These are phyloP conservation scores for Xiphophorus maculatus DNA, from an alignment of 2,113 vertebrate genomes.

Conservation along the genomic window DNA sequence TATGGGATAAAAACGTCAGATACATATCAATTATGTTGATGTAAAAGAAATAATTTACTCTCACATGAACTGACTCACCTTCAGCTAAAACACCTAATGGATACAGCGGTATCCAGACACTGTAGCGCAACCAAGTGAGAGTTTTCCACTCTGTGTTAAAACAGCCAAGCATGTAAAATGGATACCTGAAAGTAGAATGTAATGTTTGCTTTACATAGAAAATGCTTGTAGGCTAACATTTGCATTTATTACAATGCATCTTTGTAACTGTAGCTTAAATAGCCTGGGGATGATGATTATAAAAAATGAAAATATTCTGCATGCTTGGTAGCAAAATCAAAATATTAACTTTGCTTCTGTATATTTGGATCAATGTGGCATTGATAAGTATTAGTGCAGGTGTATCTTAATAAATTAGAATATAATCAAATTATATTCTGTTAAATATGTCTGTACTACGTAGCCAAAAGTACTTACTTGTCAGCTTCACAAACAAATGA, in stretches of 20 bases:
- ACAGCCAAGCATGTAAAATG: conserved; percentile 94
- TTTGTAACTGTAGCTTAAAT: not conserved
- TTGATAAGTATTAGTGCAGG: too few relatives aligned
- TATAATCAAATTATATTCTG: too few relatives aligned
- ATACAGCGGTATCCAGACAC: conserved; percentile 92
- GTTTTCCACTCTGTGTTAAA: conserved; percentile 91
- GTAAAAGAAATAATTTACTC: not conserved
- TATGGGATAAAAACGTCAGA: conserved; percentile 23
- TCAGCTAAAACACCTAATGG: conserved; percentile 91
- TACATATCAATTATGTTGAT: not conserved
- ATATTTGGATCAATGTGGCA: too few relatives aligned
- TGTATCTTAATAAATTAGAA: too few relatives aligned
- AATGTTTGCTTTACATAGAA: not conserved
- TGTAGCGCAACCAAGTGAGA: conserved; percentile 95
- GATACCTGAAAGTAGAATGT: conserved; percentile 83
- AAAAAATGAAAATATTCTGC: not conserved
- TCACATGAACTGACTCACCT: conserved; percentile 78
- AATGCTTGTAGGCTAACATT: not conserved
- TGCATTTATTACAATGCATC: not conserved
- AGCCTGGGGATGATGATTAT: not conserved
- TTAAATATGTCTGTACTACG: too few relatives aligned
- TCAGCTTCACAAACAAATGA: too few relatives aligned
- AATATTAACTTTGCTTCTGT: too few relatives aligned
- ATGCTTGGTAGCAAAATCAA: not conserved
- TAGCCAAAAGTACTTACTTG: too few relatives aligned